phyloP scores from a whole-genome alignment of 2,797 vertebrate genomes.

The Platyrinchus mystaceus region DNA sequence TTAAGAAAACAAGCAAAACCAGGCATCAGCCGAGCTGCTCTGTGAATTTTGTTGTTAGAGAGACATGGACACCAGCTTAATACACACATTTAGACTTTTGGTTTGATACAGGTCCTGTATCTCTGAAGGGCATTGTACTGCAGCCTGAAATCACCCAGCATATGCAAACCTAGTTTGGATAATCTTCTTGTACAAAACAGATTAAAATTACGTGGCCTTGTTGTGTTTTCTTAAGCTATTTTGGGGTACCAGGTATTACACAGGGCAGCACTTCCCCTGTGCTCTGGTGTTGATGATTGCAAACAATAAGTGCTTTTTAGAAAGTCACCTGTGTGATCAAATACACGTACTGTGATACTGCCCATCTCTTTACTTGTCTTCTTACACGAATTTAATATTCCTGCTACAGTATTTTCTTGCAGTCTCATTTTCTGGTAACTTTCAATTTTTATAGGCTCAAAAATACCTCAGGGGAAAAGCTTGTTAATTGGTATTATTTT shows the following conservation, averaged over 20 bases:
- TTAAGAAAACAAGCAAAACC: neutral
- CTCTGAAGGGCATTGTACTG: neutral
- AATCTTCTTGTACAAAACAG: neutral
- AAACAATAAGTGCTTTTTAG: neutral
- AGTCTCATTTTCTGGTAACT: slow-evolving; percentile 3
- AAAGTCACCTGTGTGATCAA: neutral
- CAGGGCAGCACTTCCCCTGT: accelerated
- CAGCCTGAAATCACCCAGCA: neutral
- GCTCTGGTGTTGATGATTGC: neutral
- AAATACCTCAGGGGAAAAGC: neutral
- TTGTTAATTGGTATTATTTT: neutral
- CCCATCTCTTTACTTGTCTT: neutral
- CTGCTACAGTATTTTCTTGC: neutral
- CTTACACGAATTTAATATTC: neutral
- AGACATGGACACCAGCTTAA: neutral
- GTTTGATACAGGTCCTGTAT: neutral
- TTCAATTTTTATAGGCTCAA: slow-evolving; percentile 10
- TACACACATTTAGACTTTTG: accelerated
- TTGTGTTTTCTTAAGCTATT: accelerated
- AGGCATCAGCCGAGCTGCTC: neutral
- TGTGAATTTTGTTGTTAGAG: neutral
- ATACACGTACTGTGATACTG: neutral
- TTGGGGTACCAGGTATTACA: neutral
- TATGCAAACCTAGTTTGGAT: neutral
- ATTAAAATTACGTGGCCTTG: neutral